Evolutionary conservation across 2,888 invertebrate genomes (phyloP).

Genomic region (Scaptomyza polygonia): DNA sequence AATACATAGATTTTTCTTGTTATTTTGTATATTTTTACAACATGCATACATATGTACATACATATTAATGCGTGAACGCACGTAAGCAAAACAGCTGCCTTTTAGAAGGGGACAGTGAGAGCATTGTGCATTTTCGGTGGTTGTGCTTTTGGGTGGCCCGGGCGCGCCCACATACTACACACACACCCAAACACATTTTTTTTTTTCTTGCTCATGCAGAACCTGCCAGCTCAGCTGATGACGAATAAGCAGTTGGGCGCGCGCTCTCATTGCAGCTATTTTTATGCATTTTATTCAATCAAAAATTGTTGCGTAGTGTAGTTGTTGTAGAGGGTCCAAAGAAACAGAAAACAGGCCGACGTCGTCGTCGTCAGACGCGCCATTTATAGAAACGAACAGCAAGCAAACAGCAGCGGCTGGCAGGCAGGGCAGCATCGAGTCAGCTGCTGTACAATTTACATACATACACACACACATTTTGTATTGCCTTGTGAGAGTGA

Average conservation of each 20-base stretch:
- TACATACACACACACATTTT: conserved; percentile 25
- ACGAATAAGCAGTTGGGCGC: conserved; percentile 61
- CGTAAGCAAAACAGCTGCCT: conserved; percentile 50
- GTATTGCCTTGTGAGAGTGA: conserved; percentile 20
- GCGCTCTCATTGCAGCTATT: conserved; percentile 62
- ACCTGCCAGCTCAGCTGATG: conserved; percentile 63
- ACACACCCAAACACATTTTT: conserved; percentile 1
- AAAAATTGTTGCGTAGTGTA: conserved; percentile 60
- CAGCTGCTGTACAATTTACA: conserved; percentile 49
- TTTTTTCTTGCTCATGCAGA: conserved; percentile 40
- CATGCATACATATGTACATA: neutral
- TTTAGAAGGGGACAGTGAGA: neutral
- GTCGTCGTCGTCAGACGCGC: conserved; percentile 51
- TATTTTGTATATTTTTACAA: neutral
- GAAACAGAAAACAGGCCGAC: conserved; percentile 43
- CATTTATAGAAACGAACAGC: conserved; percentile 68
- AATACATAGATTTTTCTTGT: neutral
- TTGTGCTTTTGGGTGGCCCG: conserved; percentile 36
- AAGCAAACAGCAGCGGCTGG: conserved; percentile 19
- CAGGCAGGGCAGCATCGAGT: conserved; percentile 39
- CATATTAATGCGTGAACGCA: conserved; percentile 53
- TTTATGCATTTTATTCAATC: conserved; percentile 79
- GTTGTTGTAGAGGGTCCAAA: conserved; percentile 26
- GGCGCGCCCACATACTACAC: conserved; percentile 39
- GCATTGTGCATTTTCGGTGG: conserved; percentile 35